Evolutionary conservation across 1,140 invertebrate species (phyloP), one percentile per base, ranked within the genome.

Genomic region (Drosophila varians): DNA sequence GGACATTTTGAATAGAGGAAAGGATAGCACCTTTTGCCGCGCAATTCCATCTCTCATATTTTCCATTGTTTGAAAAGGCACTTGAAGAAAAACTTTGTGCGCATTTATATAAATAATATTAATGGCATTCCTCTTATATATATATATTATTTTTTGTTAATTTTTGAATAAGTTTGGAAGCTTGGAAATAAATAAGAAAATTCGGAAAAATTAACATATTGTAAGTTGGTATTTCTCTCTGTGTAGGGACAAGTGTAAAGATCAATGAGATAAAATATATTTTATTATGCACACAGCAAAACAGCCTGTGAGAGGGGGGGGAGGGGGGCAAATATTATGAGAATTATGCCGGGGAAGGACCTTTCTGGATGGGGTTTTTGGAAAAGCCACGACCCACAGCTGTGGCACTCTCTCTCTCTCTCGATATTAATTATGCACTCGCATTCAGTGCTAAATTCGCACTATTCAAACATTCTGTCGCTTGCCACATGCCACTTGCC

Each of bases 211-310:
- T n/a, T n/a, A n/a, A n/a, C n/a, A n/a, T n/a, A n/a, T n/a, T n/a
- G n/a, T n/a, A n/a, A n/a, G n/a, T n/a, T n/a, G n/a, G 28, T 1
- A 38, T 16, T 16, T 38, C 38, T 73, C 34, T 40, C 18, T 21
- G 26, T 60, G 26, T 14, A 8, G 4, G 9, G n/a, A 14, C 16
- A 18, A 42, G 16, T 51, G 25, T 48, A 26, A 23, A 69, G 74
- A 82, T 83, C 78, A 74, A 69, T 83, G 78, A 18, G 64, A 82
- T 82, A 82, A 83, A 77, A 77, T 70, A 83, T 82, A 83, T 82
- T 83, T 83, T 82, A 77, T 82, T 74, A 82, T 82, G 78, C 75
- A 56, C 62, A 56, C 57, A 68, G 42, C 68, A 57, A 25, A 51
- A 74, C 49, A 72, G 42, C 36, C 42, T 21, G 5, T 4, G 21